These are phyloP conservation scores for Augochlora pura DNA, from an alignment of 1,140 invertebrate genomes.

Conservation along the genomic window DNA sequence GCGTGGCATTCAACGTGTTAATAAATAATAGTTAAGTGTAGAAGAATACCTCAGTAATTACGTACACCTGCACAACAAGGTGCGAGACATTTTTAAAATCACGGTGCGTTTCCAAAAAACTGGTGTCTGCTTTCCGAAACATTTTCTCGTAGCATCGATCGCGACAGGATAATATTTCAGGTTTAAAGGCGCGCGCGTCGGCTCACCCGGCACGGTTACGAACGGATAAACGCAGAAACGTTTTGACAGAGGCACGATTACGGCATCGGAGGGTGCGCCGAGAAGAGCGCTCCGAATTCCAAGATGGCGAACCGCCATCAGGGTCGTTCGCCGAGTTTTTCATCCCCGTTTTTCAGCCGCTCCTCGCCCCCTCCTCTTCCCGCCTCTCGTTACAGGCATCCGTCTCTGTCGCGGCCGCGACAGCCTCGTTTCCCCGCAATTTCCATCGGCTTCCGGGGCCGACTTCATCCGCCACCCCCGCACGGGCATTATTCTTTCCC, in stretches of 20 bases:
- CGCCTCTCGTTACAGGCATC: neutral
- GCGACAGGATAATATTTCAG: too few relatives aligned
- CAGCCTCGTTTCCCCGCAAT: constrained; percentile 2
- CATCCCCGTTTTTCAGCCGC: neutral
- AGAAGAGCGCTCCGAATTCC: neutral
- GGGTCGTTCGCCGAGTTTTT: neutral
- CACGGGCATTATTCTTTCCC: constrained; percentile 4
- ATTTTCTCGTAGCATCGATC: too few relatives aligned
- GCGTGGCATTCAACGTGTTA: too few relatives aligned
- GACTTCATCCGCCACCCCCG: constrained; percentile 11
- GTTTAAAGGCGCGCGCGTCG: too few relatives aligned
- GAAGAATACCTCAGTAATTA: too few relatives aligned
- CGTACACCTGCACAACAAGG: too few relatives aligned
- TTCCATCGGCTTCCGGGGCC: constrained; percentile 5
- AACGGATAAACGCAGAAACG: too few relatives aligned
- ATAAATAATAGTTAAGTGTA: too few relatives aligned
- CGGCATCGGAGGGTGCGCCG: neutral
- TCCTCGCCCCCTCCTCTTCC: neutral
- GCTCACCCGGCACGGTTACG: too few relatives aligned
- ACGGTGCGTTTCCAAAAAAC: too few relatives aligned
- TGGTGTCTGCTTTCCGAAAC: too few relatives aligned
- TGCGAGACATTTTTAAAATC: too few relatives aligned
- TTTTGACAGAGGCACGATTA: neutral
- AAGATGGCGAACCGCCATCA: neutral
- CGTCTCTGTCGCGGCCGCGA: constrained; percentile 1